Conservation (phyloP, 1,140 invertebrate genomes). For the Maniola jurtina region DNA sequence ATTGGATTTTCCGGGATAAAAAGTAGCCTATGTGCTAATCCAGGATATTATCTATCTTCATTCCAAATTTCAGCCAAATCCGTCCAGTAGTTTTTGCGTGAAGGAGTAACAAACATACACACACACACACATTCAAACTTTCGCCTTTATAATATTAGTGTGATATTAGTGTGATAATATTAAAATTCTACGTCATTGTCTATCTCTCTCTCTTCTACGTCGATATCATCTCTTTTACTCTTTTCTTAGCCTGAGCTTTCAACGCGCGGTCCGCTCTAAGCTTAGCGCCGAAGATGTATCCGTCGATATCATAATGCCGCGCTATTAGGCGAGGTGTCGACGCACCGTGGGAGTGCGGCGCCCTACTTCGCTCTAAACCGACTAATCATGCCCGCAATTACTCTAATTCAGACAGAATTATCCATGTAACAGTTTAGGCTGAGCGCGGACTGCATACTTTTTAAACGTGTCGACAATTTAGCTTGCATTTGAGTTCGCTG, state of each 20-base stretch:
- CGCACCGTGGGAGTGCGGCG: constrained; percentile 63
- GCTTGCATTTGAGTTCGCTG: background rate
- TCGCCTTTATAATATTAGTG: no score
- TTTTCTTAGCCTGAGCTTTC: background rate
- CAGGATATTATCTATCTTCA: no score
- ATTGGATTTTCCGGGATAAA: no score
- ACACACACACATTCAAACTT: no score
- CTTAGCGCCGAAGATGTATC: constrained; percentile 49
- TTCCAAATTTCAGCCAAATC: no score
- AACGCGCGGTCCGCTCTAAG: constrained; percentile 8
- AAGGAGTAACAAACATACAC: no score
- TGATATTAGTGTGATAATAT: no score
- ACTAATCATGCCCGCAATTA: constrained; percentile 67
- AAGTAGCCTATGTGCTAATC: no score
- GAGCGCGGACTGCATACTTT: constrained; percentile 32
- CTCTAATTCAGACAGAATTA: constrained; percentile 67
- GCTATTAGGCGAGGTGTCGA: constrained; percentile 69
- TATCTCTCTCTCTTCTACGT: no score
- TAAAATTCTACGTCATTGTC: background rate
- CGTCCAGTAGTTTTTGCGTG: no score
- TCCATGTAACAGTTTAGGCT: constrained; percentile 36
- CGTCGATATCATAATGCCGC: constrained; percentile 64
- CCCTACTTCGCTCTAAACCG: constrained; percentile 55
- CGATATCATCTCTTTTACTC: background rate
- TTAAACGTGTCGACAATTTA: background rate